Base-by-base conservation (phyloP, 2,113 vertebrate genomes). In the Ammospiza nelsoni region DNA sequence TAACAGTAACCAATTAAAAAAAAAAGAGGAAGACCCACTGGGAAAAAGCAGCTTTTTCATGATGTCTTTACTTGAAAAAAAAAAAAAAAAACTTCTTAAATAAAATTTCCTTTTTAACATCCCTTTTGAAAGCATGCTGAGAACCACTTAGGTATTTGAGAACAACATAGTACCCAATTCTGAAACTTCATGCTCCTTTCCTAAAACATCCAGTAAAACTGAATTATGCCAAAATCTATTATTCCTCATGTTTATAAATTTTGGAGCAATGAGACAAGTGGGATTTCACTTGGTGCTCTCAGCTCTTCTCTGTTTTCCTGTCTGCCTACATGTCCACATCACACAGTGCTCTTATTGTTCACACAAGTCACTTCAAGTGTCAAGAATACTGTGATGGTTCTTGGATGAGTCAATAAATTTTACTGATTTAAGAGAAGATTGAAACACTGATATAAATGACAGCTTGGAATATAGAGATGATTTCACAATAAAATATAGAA, bases 251-350 rank as follows among this genome's bases (percentile, higher is more conserved):
- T 73, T 77, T 59, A 62, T 91, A 86, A 58, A 79, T 78, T 91
- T 65, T 52, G 55, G 18, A 72, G 37, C 29, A 90, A 92, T 69
- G 22, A 89, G 35, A 79, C 48, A 48, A 55, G 43, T 58, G 84
- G 48, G 54, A 80, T 67, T 94, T 90, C 54, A 95, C 72, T 81
- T 81, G 88, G 62, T 97, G 76, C 91, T 90, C 95, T 94, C 37
- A 71, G 75, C 22, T 87, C 35, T 18, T 84, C 82, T 80, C 62
- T 69, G 9, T 91, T 88, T 93, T 85, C 39, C 44, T 88, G 24
- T 68, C 76, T 87, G 59, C 68, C 68, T 77, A 67, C 62, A 75
- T 69, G 63, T 93, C 69, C 46, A 69, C 67, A 84, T 86, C 63
- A 65, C 46, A 92, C 39, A 95, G 46, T 80, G 41, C 83, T 87